Evolutionary conservation across 2,113 vertebrate species (phyloP).

Genomic region (Odobenus rosmarus): DNA sequence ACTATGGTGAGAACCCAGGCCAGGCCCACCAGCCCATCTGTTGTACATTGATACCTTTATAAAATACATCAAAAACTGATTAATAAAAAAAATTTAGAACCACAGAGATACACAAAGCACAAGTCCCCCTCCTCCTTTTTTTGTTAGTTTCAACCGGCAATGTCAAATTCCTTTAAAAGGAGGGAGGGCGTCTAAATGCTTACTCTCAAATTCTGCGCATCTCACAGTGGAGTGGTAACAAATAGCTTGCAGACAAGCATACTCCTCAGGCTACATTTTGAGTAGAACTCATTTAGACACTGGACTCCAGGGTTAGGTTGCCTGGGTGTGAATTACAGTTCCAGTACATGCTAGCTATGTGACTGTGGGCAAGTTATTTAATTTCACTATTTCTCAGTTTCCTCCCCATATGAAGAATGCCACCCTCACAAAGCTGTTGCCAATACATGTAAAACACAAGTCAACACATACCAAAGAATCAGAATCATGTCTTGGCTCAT

Average conservation of each 20-base stretch:
- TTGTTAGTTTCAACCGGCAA: not conserved
- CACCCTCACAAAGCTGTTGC: not conserved
- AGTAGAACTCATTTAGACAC: not conserved
- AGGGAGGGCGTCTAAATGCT: not conserved
- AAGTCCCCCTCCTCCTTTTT: not conserved
- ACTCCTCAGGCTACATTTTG: not conserved
- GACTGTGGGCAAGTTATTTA: not conserved
- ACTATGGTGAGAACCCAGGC: not conserved
- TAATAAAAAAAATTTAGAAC: not conserved
- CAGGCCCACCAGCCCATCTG: not conserved
- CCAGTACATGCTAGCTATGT: not conserved
- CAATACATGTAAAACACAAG: not conserved
- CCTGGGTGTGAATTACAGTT: not conserved
- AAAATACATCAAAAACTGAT: slow-evolving; percentile 9
- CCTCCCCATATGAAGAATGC: not conserved
- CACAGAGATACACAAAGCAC: not conserved
- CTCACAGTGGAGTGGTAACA: not conserved
- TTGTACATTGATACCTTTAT: not conserved
- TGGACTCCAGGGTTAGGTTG: not conserved
- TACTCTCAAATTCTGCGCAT: not conserved
- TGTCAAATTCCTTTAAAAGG: not conserved
- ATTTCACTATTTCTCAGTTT: not conserved
- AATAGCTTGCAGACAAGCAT: not conserved
- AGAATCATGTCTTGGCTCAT: not conserved
- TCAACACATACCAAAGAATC: not conserved